These are phyloP conservation scores for Lasioglossum vierecki DNA, from an alignment of 2,888 invertebrate genomes.

Conservation along the genomic window DNA sequence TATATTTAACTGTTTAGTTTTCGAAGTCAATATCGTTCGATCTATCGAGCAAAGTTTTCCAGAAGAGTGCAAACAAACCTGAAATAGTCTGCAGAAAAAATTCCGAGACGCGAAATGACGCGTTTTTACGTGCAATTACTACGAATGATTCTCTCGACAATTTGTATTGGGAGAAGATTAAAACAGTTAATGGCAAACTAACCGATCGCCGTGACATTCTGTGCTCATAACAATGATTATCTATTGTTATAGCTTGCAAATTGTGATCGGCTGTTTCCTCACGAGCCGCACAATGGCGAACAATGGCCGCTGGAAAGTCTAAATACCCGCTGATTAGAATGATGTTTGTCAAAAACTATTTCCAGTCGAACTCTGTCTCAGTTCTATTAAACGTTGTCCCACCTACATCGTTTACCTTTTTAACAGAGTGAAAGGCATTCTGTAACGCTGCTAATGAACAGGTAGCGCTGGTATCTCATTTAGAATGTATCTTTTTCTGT, in stretches of 20 bases:
- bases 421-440: constrained; percentile 40
- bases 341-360: constrained; percentile 9
- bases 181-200: constrained; percentile 34
- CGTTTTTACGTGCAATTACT: neutral
- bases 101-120: neutral
- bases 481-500: neutral
- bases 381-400: constrained; percentile 2
- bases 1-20: neutral
- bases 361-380: neutral
- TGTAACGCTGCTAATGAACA: constrained; percentile 11
- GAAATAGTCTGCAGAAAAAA: neutral
- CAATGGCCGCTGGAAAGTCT: constrained; percentile 36
- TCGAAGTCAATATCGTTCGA: neutral
- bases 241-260: constrained; percentile 27
- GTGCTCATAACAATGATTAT: constrained; percentile 11
- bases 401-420: constrained; percentile 15
- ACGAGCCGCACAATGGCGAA: constrained; percentile 20
- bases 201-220: constrained; percentile 25
- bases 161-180: neutral
- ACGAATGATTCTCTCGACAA: neutral
- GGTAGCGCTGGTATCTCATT: constrained; percentile 1
- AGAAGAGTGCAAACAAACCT: neutral
- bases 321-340: constrained; percentile 25
- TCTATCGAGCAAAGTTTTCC: neutral
- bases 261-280: constrained; percentile 33